Evolutionary conservation across 2,113 vertebrate genomes (phyloP), one percentile per base, ranked within the genome.

Genomic region (Chiloscyllium plagiosum): DNA sequence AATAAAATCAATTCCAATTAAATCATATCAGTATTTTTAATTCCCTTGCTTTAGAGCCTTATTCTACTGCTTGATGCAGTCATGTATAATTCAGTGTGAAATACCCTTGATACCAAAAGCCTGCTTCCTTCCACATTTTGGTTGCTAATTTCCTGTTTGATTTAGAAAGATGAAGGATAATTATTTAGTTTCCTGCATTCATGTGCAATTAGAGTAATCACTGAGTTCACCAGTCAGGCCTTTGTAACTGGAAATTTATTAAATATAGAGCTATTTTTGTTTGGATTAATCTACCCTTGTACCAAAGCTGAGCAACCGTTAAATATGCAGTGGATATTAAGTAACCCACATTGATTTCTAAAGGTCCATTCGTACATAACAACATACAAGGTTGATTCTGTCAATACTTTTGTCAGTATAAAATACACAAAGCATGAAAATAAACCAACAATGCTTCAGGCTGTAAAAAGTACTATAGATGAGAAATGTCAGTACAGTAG

Each of bases 321-420:
- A 95, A 76, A 52, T 95, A 95, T 95, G 68, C 94, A 95, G 37
- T 72, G 50, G 69, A 70, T 95, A 72, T 95, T 52, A 94, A 69
- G 69, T 52, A 70, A 70, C 68, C 17, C 19, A 52, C 69, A 95
- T 95, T 76, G 94, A 76, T 95, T 52, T 95, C 72, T 33, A 95
- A 70, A 70, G 42, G 42, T 70, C 17, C 12, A 13, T 50, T 95
- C 94, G 52, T 50, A 47, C 42, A 50, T 24, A 70, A 26, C 69
- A 72, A 15, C 22, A 50, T 50, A 4, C 26, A 95, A 95, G 69
- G 94, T 72, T 70, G 47, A 95, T 52, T 72, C 24, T 72, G 37
- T 47, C 66, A 72, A 47, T 61, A 65, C 52, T 33, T 95, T 76
- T 95, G 94, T 33, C 94, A 70, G 37, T 15, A 47, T 95, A 47